Base-by-base conservation (phyloP, 2,113 vertebrate species). In the Plecotus auritus region DNA sequence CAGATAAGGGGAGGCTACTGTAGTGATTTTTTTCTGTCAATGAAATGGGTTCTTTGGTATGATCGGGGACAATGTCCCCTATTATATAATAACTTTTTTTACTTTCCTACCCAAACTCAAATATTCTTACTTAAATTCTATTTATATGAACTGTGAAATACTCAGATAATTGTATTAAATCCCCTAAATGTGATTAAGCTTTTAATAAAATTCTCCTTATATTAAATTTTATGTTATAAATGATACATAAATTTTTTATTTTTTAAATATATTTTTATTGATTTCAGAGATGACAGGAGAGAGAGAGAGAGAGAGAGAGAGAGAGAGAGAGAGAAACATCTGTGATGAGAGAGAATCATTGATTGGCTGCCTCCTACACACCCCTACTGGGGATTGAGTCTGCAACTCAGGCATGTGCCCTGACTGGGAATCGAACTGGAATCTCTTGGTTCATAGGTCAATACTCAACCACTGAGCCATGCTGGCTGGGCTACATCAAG, bases 121-220 rank as follows among this genome's bases (percentile, higher is more conserved):
- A 70, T 64, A 82, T 83, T 93, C 35, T 90, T 73, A 80, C 4
- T 88, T 85, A 85, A 90, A 76, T 96, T 82, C 23, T 93, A 35
- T 54, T 95, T 82, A 90, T 5, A 82, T 49, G 5, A 87, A 87
- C 35, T 64, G 37, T 85, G 40, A 93, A 93, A 73, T 56, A 69
- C 54, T 66, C 23, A 73, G 61, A 89, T 77, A 89, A 85, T n/a
- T 92, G 8, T 49, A 89, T 17, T 93, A 93, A 90, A 70, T 83
- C 4, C 10, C n/a, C 18, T 82, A 84, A 49, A 10, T 67, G 10
- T 81, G 85, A 54, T 40, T 37, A 85, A 85, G 17, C 12, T 59
- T 69, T 49, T 81, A 69, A 73, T 54, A 2, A 51, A 82, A 73
- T 92, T 76, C 26, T 89, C 30, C 45, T 94, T 18, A 61, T 54